Percentiles rank a stretch among this genome's conserved stretches.
phyloP scores from a whole-genome alignment of 1,140 invertebrate genomes.

The Drosophila nigrodunni region DNA sequence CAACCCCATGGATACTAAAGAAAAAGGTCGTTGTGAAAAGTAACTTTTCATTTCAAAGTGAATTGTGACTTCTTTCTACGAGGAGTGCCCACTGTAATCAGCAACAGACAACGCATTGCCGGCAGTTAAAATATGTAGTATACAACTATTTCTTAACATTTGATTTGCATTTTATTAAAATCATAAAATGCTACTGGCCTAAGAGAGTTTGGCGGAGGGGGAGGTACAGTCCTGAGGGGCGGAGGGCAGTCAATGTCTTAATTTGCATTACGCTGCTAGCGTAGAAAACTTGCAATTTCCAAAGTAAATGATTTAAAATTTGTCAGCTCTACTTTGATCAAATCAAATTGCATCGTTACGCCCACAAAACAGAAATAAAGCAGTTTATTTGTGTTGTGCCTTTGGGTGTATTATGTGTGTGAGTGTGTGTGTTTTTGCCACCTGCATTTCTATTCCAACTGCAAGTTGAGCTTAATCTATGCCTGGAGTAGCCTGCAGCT shows the following conservation, averaged over 20 bases:
- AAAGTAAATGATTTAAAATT: slow-evolving; percentile 64
- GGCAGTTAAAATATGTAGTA: slow-evolving; percentile 14
- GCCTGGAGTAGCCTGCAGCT: slow-evolving; percentile 10
- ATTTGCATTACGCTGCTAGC: slow-evolving; percentile 58
- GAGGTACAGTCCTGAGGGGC: not conserved
- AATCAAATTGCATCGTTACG: slow-evolving; percentile 67
- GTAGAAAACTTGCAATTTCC: slow-evolving; percentile 48
- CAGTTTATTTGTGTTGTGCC: slow-evolving; percentile 24
- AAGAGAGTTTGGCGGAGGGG: not conserved
- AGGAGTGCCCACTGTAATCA: slow-evolving; percentile 25
- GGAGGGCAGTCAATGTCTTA: slow-evolving; percentile 47
- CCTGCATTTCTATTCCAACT: slow-evolving; percentile 48
- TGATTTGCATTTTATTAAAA: slow-evolving; percentile 14
- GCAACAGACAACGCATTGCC: slow-evolving; percentile 9
- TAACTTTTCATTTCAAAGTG: not conserved
- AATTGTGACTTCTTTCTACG: not conserved
- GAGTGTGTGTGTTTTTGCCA: slow-evolving; percentile 24
- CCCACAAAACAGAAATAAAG: slow-evolving; percentile 42
- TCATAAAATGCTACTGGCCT: slow-evolving; percentile 29
- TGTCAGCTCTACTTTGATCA: slow-evolving; percentile 57
- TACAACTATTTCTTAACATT: not conserved
- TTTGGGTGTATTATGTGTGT: slow-evolving; percentile 6
- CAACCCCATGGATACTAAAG: not conserved
- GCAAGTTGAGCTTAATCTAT: slow-evolving; percentile 15
- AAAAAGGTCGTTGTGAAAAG: not conserved